A percentile compares a stretch with the other conserved stretches of the same genome.
Evolutionary conservation across 2,888 invertebrate species (phyloP).

Genomic region (Abrostola triplasia): DNA sequence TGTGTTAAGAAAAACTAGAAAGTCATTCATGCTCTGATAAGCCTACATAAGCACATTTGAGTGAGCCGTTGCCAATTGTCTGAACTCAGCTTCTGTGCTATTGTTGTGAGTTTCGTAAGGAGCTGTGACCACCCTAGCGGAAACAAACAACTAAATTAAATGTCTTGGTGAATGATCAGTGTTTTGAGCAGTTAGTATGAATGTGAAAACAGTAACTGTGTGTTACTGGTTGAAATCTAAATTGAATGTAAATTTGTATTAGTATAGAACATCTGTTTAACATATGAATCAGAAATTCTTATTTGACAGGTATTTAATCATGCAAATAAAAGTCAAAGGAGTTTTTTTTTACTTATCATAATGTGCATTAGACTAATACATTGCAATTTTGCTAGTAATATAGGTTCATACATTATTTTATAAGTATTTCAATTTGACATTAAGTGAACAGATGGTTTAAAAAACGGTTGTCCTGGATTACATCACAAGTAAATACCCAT

Average conservation of each 20-base stretch:
- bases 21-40: constrained; percentile 88
- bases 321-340: constrained; percentile 11
- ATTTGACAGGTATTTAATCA: constrained; percentile 36
- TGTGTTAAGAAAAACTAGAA: constrained; percentile 78
- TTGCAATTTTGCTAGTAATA: constrained; percentile 6
- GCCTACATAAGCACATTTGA: constrained; percentile 78
- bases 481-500: not conserved
- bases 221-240: constrained; percentile 20
- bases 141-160: constrained; percentile 64
- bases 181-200: constrained; percentile 22
- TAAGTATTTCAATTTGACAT: no score
- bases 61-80: constrained; percentile 79
- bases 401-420: not conserved
- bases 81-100: constrained; percentile 78
- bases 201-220: constrained; percentile 21
- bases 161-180: constrained; percentile 35
- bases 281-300: constrained; percentile 38
- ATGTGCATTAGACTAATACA: constrained; percentile 18
- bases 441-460: no score
- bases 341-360: constrained; percentile 13
- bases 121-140: constrained; percentile 72
- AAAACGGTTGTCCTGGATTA: not conserved
- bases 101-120: constrained; percentile 83
- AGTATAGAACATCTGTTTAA: constrained; percentile 17
- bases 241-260: constrained; percentile 8